Evolutionary conservation across 2,797 vertebrate species (phyloP).

Genomic region (Periparus ater): DNA sequence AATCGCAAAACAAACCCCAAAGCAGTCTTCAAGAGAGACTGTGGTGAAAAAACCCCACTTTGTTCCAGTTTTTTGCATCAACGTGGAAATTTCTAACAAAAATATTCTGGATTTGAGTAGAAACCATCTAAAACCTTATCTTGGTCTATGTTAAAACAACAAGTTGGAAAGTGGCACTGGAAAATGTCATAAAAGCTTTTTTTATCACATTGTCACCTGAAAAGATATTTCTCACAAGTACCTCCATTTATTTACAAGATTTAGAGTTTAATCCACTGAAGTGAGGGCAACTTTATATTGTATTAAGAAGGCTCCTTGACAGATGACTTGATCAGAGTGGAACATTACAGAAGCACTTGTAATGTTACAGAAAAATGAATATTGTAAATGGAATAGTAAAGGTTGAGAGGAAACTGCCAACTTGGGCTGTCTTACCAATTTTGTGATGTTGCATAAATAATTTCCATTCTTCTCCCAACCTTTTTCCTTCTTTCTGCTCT

Average conservation of each 20-base stretch:
- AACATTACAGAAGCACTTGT: not conserved
- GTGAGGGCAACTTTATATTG: not conserved
- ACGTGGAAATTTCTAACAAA: not conserved
- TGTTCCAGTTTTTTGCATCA: not conserved
- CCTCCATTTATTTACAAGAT: not conserved
- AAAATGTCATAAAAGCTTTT: not conserved
- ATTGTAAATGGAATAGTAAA: not conserved
- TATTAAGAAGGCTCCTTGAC: not conserved
- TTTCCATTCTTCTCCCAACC: not conserved
- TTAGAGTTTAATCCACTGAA: not conserved
- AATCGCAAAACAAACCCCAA: not conserved
- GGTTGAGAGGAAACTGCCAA: not conserved
- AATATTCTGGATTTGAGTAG: not conserved
- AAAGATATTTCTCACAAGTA: not conserved
- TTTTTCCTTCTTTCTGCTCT: not conserved
- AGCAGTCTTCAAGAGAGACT: not conserved
- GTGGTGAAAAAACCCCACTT: fast-evolving
- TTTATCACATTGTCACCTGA: not conserved
- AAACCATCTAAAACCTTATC: not conserved
- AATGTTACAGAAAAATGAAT: not conserved
- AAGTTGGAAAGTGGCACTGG: not conserved
- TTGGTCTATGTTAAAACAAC: not conserved
- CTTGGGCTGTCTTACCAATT: not conserved
- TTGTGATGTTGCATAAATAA: not conserved
- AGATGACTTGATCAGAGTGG: not conserved